Evolutionary conservation across 2,888 invertebrate genomes (phyloP).

Genomic region (Ennomos fuscantarius): DNA sequence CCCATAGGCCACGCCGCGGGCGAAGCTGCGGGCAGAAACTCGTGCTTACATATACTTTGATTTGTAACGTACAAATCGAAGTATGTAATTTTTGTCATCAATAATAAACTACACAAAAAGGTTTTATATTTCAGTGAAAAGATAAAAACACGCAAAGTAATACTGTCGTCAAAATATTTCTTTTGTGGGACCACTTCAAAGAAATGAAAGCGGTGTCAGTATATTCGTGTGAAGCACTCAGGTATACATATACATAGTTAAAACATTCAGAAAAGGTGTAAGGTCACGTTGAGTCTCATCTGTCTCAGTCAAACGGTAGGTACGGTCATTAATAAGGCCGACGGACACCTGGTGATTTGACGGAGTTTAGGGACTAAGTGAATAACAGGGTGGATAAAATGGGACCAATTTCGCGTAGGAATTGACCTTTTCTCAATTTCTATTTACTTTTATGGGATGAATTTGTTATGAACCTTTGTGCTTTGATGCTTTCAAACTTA

Average conservation of each 20-base stretch:
- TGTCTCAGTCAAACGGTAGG: conserved; percentile 53
- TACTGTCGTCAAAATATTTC: conserved; percentile 12
- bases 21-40: too few relatives aligned
- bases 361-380: conserved; percentile 40
- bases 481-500: too few relatives aligned
- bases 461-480: background rate
- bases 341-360: conserved; percentile 47
- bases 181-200: conserved; percentile 22
- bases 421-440: conserved; percentile 11
- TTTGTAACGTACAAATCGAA: too few relatives aligned
- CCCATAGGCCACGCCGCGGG: too few relatives aligned
- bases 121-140: too few relatives aligned
- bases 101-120: too few relatives aligned
- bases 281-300: conserved; percentile 48
- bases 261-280: conserved; percentile 36
- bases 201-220: conserved; percentile 13
- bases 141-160: too few relatives aligned
- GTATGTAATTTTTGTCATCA: too few relatives aligned
- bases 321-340: conserved; percentile 55
- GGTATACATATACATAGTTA: conserved; percentile 7
- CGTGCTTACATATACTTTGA: too few relatives aligned
- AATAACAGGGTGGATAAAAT: conserved; percentile 35
- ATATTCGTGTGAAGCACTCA: conserved; percentile 5
- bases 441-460: background rate
- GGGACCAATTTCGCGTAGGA: conserved; percentile 13